A percentile compares a stretch with the other conserved stretches of the same genome.
Conservation (phyloP, 2,797 vertebrate species). For the Artibeus jamaicensis region DNA sequence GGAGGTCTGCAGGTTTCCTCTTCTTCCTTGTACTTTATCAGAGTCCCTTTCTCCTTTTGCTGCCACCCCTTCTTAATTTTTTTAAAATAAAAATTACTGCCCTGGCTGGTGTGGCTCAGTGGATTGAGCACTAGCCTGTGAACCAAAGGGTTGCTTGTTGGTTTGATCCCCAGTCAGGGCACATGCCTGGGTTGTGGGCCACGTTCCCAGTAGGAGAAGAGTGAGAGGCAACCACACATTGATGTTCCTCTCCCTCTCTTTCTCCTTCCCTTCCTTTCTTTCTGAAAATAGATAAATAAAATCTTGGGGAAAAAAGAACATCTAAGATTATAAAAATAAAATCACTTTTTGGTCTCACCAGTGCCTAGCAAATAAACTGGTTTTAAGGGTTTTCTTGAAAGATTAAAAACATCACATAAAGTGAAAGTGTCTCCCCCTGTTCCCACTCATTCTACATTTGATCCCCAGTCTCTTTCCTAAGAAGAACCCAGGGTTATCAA, state of each 20-base stretch:
- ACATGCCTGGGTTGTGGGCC: too few species aligned
- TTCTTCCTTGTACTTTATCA: background rate
- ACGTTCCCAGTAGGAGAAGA: too few species aligned
- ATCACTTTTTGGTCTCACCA: background rate
- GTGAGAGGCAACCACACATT: too few species aligned
- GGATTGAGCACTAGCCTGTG: too few species aligned
- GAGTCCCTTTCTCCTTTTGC: background rate
- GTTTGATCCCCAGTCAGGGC: too few species aligned
- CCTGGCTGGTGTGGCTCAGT: too few species aligned
- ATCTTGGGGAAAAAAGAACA: too few species aligned
- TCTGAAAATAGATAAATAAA: too few species aligned
- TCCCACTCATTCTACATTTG: background rate
- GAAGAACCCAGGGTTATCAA: background rate
- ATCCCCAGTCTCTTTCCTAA: background rate
- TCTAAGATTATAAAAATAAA: background rate
- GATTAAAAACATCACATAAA: background rate
- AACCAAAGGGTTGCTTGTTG: too few species aligned
- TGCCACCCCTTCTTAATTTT: background rate
- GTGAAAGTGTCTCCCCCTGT: background rate
- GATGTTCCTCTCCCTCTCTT: too few species aligned
- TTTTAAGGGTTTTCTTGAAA: background rate
- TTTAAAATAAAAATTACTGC: background rate
- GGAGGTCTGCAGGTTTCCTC: background rate
- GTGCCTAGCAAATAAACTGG: background rate
- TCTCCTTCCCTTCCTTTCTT: too few species aligned